These are phyloP conservation scores for Stenchaetothrips biformis DNA, from an alignment of 2,888 invertebrate species.

Conservation along the genomic window DNA sequence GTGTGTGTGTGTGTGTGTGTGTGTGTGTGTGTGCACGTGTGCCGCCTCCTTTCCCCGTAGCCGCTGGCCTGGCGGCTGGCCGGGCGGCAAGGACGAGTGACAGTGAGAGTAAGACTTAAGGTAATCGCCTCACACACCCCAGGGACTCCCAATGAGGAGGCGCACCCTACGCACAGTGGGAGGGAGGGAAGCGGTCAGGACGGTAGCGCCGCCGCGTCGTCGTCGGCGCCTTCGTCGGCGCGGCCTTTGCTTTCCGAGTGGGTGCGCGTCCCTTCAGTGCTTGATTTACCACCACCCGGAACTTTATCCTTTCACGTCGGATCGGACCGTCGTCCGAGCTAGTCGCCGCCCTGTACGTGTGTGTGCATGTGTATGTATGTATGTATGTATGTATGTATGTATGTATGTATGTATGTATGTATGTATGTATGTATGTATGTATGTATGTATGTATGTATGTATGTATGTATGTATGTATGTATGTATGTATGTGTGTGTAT, in stretches of 20 bases:
- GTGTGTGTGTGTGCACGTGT: not conserved
- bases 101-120: not conserved
- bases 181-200: not conserved
- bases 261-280: not conserved
- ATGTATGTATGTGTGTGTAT: no score
- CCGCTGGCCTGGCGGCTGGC: not conserved
- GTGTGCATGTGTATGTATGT: not conserved
- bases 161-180: not conserved
- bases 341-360: not conserved
- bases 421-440: no score
- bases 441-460: no score
- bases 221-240: no score
- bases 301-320: not conserved
- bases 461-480: no score
- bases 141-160: slow-evolving; percentile 9
- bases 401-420: no score
- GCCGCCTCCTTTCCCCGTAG: no score
- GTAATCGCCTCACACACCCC: slow-evolving; percentile 12
- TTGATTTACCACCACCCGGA: slow-evolving; percentile 6
- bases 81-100: not conserved
- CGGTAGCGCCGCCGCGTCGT: not conserved
- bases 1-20: not conserved
- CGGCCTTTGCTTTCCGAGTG: no score
- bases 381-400: not conserved
- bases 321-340: not conserved